Base-by-base conservation (phyloP, 1,140 invertebrate genomes). In the Anadara kagoshimensis region DNA sequence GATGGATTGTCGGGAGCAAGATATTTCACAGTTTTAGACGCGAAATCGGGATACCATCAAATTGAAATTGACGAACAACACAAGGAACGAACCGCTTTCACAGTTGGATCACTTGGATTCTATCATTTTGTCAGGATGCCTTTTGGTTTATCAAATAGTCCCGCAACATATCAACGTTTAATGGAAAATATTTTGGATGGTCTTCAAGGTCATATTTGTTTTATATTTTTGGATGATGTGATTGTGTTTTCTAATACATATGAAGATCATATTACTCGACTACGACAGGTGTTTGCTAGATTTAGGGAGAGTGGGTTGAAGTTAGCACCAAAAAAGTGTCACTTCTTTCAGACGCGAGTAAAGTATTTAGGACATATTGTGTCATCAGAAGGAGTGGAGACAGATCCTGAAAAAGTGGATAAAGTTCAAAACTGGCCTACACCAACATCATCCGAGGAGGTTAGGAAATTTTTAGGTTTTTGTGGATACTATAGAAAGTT, bases 81-180 rank as follows among this genome's bases (percentile, higher is more conserved):
- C 58, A 62, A 66, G 24, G 44, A 76, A 20, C 75, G 71, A 41
- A 78, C 75, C 45, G 76, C 73, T 10, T 78, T 82, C 49, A 66
- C 62, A 20, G 65, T 73, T 10, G 71, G 67, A 14, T 71, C 73
- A 18, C 41, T 75, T 10, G 41, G 44, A 41, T 56, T 59, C 41
- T 90, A 59, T n/a, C 12, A 59, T 10, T 59, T 59, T 41, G 43
- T 41, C 57, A 11, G 57, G 5, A 11, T 43, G 14, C 78, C 83
- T 36, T 89, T 86, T 79, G 89, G 89, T 0, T 65, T 90, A 1
- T 79, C 79, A 4, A 78, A 83, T 43, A 81, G 85, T 29, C 84
- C 85, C 10, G 76, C 85, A n/a, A 83, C 86, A 7, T 92, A 91
- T 71, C 89, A 91, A 78, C 71, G 91, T 11, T 86, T 89, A 12